Conservation (phyloP, 2,888 invertebrate species). For the Achlya flavicornis region DNA sequence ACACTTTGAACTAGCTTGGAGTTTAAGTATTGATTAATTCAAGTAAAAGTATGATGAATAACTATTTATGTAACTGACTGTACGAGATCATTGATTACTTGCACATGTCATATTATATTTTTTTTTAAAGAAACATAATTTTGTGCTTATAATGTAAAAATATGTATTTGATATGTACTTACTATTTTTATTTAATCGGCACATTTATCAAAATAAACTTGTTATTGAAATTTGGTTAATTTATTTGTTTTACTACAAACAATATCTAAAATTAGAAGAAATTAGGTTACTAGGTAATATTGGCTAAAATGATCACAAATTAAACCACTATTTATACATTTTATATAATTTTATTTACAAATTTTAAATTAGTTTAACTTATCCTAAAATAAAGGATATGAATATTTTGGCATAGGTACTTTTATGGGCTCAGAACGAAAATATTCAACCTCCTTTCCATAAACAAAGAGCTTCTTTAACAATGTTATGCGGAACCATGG, state of each 20-base stretch:
- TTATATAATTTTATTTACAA: too few species aligned
- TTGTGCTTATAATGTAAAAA: slow-evolving; percentile 54
- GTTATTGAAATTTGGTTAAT: slow-evolving; percentile 73
- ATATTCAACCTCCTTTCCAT: too few species aligned
- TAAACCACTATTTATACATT: too few species aligned
- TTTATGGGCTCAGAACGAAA: too few species aligned
- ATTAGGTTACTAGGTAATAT: too few species aligned
- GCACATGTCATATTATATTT: background rate
- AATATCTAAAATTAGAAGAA: too few species aligned
- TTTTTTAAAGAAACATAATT: slow-evolving; percentile 36
- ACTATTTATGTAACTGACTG: background rate
- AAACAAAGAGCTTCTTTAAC: too few species aligned
- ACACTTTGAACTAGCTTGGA: slow-evolving; percentile 15
- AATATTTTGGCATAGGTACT: too few species aligned
- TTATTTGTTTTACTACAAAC: slow-evolving; percentile 49
- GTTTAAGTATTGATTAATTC: slow-evolving; percentile 1
- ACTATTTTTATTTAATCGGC: slow-evolving; percentile 66
- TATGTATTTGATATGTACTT: slow-evolving; percentile 66
- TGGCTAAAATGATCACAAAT: too few species aligned
- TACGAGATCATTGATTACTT: background rate
- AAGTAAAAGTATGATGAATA: slow-evolving; percentile 9
- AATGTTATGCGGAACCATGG: too few species aligned
- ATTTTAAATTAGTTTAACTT: too few species aligned
- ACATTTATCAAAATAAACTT: slow-evolving; percentile 78
- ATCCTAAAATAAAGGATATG: too few species aligned